Percentiles rank a stretch among this genome's conserved stretches.
These are phyloP conservation scores for Vespertilio murinus DNA, from an alignment of 2,797 vertebrate genomes.

Conservation along the genomic window DNA sequence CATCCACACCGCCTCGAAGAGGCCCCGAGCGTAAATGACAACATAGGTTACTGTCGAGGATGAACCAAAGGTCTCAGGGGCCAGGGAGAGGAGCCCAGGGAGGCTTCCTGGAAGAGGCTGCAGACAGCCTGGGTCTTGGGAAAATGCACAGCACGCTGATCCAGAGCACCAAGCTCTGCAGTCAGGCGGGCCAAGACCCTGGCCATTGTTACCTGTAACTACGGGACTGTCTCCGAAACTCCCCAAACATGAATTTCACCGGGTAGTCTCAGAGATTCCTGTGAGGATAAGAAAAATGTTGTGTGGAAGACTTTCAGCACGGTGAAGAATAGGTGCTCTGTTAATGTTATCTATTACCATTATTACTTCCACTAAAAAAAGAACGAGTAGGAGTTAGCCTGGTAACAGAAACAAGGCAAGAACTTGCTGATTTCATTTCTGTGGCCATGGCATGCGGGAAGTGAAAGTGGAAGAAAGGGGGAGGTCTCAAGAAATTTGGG, in stretches of 20 bases:
- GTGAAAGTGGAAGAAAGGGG: conserved; percentile 36
- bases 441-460: conserved; percentile 39
- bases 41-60: neutral
- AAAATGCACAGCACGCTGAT: neutral
- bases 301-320: neutral
- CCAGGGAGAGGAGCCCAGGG: neutral
- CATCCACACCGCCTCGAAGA: neutral
- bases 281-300: neutral
- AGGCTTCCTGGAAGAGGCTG: neutral
- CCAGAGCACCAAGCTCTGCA: neutral
- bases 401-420: neutral
- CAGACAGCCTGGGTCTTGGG: neutral
- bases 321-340: neutral
- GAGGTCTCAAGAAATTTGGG: conserved; percentile 18
- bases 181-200: neutral
- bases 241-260: neutral
- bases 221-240: neutral
- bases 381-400: neutral
- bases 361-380: neutral
- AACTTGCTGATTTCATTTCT: conserved; percentile 39
- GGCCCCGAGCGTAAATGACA: neutral
- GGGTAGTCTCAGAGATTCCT: neutral
- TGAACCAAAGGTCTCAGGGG: neutral
- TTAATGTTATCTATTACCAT: neutral
- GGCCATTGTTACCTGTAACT: neutral